Percentiles rank a stretch among this genome's conserved stretches.
Conservation (phyloP, 2,113 vertebrate genomes). For the Pelecanus crispus region DNA sequence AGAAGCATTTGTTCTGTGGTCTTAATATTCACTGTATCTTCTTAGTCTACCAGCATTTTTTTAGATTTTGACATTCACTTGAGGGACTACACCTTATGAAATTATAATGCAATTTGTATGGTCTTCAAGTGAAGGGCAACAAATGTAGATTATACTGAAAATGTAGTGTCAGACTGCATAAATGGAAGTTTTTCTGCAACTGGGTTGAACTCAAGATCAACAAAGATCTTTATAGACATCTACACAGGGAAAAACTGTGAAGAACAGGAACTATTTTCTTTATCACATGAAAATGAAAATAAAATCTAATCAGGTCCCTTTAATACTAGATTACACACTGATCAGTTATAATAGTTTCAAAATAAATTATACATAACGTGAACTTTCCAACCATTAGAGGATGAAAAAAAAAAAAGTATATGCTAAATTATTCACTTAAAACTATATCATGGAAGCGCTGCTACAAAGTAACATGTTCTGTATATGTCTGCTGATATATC, state of each 20-base stretch:
- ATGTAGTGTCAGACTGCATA: background rate
- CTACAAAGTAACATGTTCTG: background rate
- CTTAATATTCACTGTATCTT: background rate
- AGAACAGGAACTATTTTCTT: background rate
- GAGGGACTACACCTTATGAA: background rate
- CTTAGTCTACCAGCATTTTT: background rate
- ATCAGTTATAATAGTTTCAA: background rate
- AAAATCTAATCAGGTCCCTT: background rate
- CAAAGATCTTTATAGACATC: background rate
- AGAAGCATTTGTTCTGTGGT: background rate
- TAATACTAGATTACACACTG: accelerated
- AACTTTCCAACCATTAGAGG: background rate
- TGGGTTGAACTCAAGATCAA: background rate
- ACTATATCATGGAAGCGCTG: background rate
- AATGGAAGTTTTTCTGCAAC: background rate
- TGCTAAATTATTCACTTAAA: background rate
- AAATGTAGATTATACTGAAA: background rate
- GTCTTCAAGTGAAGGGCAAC: background rate
- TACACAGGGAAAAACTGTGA: background rate
- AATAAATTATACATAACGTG: background rate
- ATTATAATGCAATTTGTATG: background rate
- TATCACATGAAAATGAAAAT: background rate
- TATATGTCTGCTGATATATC: background rate
- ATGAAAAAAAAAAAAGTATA: background rate
- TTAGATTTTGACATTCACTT: background rate